These are phyloP conservation scores for Alexandromys fortis DNA, from an alignment of 2,113 vertebrate genomes.

Conservation along the genomic window DNA sequence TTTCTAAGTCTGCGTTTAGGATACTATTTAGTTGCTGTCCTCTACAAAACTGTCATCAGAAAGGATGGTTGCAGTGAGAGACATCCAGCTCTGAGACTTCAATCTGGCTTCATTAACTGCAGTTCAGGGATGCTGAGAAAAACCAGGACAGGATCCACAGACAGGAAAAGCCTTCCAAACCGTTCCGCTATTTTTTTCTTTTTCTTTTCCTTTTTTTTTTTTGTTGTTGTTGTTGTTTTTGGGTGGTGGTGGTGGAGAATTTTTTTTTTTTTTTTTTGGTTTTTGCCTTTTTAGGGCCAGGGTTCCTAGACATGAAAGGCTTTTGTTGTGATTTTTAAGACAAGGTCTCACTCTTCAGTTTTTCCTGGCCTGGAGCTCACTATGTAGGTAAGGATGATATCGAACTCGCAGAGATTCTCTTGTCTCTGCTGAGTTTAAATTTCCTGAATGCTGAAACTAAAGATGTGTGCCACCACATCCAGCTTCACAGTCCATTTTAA, in stretches of 20 bases:
- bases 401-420: not conserved
- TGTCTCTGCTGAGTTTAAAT: too few relatives aligned
- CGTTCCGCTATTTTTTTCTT: too few relatives aligned
- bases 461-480: too few relatives aligned
- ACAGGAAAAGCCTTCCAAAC: not conserved
- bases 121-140: not conserved
- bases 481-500: not conserved
- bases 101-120: not conserved
- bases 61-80: not conserved
- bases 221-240: too few relatives aligned
- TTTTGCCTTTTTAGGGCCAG: too few relatives aligned
- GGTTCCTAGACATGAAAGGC: too few relatives aligned
- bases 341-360: too few relatives aligned
- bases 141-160: not conserved
- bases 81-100: not conserved
- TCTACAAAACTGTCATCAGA: not conserved
- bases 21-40: not conserved
- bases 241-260: too few relatives aligned
- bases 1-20: not conserved
- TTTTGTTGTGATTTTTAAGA: not conserved
- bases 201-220: too few relatives aligned
- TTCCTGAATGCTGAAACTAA: too few relatives aligned
- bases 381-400: not conserved
- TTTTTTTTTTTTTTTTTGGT: not conserved
- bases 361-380: not conserved